These are phyloP conservation scores for Sebastes goodei DNA, from an alignment of 2,797 vertebrate genomes.

Conservation along the genomic window DNA sequence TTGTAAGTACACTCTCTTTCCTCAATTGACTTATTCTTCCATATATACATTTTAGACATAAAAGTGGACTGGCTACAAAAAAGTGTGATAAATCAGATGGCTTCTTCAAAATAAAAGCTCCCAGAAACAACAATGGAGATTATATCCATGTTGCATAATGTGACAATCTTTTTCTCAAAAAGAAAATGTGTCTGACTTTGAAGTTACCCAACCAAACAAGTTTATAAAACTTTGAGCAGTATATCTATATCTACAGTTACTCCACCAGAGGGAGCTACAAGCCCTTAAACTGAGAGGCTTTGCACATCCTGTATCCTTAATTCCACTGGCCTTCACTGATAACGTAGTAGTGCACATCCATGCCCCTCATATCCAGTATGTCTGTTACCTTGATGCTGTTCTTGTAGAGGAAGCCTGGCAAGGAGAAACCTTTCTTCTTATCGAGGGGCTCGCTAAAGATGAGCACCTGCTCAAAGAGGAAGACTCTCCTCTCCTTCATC, in stretches of 20 bases:
- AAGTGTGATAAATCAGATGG: not conserved
- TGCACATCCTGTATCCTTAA: not conserved
- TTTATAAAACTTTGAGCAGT: not conserved
- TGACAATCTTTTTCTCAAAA: not conserved
- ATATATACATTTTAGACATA: too few species aligned
- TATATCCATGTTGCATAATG: not conserved
- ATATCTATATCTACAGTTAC: not conserved
- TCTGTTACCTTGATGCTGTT: constrained; percentile 94
- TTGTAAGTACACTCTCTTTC: too few species aligned
- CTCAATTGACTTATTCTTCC: too few species aligned
- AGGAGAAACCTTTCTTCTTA: constrained; percentile 96
- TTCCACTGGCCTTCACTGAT: not conserved
- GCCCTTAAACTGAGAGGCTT: not conserved
- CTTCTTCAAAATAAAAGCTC: not conserved
- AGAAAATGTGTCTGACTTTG: not conserved
- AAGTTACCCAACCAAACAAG: not conserved
- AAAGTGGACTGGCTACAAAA: not conserved
- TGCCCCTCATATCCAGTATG: not conserved
- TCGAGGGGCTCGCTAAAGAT: constrained; percentile 98
- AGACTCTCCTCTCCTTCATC: constrained; percentile 95
- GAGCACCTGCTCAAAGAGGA: constrained; percentile 97
- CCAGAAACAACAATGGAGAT: not conserved
- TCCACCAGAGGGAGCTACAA: constrained; percentile 23
- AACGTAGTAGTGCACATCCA: not conserved
- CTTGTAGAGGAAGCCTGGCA: constrained; percentile 97